Conservation (phyloP, 2,113 vertebrate genomes). For the Megalops atlanticus region DNA sequence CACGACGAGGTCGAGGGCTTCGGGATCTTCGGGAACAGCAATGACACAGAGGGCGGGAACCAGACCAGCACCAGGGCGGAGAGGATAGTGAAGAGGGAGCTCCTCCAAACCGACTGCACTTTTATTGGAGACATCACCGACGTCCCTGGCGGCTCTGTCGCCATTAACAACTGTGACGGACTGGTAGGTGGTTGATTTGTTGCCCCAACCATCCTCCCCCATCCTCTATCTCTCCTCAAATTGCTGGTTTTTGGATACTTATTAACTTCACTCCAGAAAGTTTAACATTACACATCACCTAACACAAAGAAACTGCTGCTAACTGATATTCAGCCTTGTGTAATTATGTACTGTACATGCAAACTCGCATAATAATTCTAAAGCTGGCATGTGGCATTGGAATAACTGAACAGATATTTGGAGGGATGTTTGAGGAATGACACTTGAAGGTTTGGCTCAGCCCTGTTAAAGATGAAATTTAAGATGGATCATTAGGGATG, state of each 20-base stretch:
- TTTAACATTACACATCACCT: no score
- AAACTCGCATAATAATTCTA: no score
- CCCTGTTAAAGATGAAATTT: background rate
- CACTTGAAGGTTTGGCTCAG: background rate
- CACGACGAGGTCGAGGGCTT: constrained; percentile 61
- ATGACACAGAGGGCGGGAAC: constrained; percentile 6
- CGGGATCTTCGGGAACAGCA: constrained; percentile 42
- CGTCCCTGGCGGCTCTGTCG: constrained; percentile 86
- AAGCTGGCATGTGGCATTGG: background rate
- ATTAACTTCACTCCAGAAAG: no score
- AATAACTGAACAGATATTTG: background rate
- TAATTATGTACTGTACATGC: no score
- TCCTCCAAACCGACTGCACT: constrained; percentile 85
- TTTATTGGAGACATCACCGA: constrained; percentile 92
- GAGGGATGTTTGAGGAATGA: background rate
- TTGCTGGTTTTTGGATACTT: no score
- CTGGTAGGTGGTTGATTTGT: constrained; percentile 85
- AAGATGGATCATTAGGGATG: background rate
- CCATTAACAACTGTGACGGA: constrained; percentile 97
- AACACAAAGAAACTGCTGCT: no score
- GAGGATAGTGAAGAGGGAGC: constrained; percentile 75
- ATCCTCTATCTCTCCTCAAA: no score
- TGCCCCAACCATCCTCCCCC: no score
- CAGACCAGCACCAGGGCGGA: constrained; percentile 40
- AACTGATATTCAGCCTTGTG: no score